Evolutionary conservation across 2,888 invertebrate genomes (phyloP).

Genomic region (Andrena dorsata): DNA sequence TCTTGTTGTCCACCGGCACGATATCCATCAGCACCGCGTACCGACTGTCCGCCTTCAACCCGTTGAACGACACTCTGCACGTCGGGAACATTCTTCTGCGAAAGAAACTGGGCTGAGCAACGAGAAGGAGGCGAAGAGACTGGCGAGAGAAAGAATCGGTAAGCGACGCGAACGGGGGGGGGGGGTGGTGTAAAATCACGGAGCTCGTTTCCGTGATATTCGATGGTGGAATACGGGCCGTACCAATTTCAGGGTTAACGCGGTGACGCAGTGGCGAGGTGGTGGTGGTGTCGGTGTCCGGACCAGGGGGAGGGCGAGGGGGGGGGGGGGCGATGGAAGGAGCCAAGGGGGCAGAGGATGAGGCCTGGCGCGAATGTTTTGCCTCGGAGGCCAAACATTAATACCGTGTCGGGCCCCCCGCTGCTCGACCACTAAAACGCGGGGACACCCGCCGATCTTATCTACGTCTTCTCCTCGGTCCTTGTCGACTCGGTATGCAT

Average conservation of each 20-base stretch:
- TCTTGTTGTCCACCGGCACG: constrained; percentile 97
- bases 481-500: constrained; percentile 84
- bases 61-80: constrained; percentile 96
- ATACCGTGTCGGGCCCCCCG: constrained; percentile 84
- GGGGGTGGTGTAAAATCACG: neutral
- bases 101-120: constrained; percentile 28
- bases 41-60: constrained; percentile 92
- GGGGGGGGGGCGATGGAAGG: neutral
- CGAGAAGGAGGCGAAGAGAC: constrained; percentile 21
- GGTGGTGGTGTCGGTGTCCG: constrained; percentile 3
- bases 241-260: constrained; percentile 65
- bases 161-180: neutral
- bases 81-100: constrained; percentile 99
- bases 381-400: constrained; percentile 83
- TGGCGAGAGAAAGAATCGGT: too few relatives aligned
- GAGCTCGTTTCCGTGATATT: neutral
- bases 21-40: constrained; percentile 98
- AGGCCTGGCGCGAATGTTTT: constrained; percentile 78
- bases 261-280: constrained; percentile 49
- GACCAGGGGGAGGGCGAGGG: neutral
- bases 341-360: constrained; percentile 48
- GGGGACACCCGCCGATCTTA: constrained; percentile 85
- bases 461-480: constrained; percentile 82
- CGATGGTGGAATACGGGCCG: constrained; percentile 31
- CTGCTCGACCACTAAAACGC: constrained; percentile 84